Evolutionary conservation across 1,140 invertebrate genomes (phyloP), one percentile per base, ranked within the genome.

Genomic region (Drosophila teissieri): DNA sequence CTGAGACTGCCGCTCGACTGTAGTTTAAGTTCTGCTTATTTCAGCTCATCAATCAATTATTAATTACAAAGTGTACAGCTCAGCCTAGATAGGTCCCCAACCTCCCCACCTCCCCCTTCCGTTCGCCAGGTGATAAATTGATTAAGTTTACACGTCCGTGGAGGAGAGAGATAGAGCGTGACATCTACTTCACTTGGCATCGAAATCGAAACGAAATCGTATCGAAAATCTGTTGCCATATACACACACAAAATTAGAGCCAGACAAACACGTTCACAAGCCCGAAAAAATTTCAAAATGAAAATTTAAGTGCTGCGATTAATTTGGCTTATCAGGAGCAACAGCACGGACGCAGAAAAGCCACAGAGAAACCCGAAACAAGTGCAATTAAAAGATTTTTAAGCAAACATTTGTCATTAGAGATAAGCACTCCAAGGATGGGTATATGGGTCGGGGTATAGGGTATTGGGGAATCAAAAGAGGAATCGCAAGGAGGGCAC

Each of bases 341-440:
- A 31, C 31, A 44, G 53, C 31, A 54, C 44, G 37, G 45, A 58
- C 27, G 36, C 49, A 56, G 17, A 61, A 24, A 7, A 57, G 48
- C 58, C 36, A 55, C 60, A 61, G 42, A 55, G 46, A 58, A 56
- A 68, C 63, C 51, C 61, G 31, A 89, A 89, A 89, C 84, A 89
- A 89, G 84, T 84, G 84, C 84, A 89, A 89, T 89, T 89, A 89
- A 89, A 89, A 89, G 84, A 89, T 89, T 89, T 88, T 89, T 74
- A 89, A 80, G 80, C 84, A 89, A 84, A 89, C 84, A 89, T 89
- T 89, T 89, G 84, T 89, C 84, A 89, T 89, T 89, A 89, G 73
- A 89, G 84, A 89, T 89, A 89, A 83, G 52, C 46, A 14, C 27
- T 6, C 48, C 12, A 34, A 54, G 44, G 44, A 39, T 42, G 60